Evolutionary conservation across 2,888 invertebrate genomes (phyloP).

Genomic region (Seira sanloemensis): DNA sequence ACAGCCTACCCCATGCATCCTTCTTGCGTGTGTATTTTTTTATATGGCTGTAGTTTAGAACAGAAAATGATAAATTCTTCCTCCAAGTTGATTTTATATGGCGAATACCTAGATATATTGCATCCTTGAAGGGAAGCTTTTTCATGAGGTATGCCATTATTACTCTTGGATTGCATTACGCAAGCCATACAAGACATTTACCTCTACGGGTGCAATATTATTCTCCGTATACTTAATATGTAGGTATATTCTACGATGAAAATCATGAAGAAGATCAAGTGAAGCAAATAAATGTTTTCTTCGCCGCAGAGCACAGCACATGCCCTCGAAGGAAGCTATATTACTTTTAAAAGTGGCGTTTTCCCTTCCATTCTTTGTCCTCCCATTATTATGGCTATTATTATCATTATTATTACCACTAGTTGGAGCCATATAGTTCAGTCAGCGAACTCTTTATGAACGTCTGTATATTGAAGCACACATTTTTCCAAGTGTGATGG

Average conservation of each 20-base stretch:
- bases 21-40: too few species aligned
- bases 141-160: neutral
- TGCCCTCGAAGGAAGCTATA: neutral
- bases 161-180: constrained; percentile 8
- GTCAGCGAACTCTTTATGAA: constrained; percentile 20
- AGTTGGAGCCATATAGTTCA: constrained; percentile 10
- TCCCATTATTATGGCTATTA: constrained; percentile 36
- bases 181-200: neutral
- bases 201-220: neutral
- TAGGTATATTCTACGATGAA: constrained; percentile 7
- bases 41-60: too few species aligned
- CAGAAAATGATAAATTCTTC: too few species aligned
- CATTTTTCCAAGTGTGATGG: constrained; percentile 15
- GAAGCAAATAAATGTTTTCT: constrained; percentile 29
- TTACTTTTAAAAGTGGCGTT: neutral
- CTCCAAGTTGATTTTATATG: constrained; percentile 8
- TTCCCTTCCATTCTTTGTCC: neutral
- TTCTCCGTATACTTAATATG: neutral
- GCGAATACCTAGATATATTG: neutral
- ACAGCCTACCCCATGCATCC: constrained; percentile 49
- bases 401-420: constrained; percentile 43
- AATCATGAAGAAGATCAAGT: constrained; percentile 17
- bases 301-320: neutral
- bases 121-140: neutral
- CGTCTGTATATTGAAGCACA: neutral